phyloP scores from a whole-genome alignment of 2,888 invertebrate species.

The Tetheella fluctuosa region DNA sequence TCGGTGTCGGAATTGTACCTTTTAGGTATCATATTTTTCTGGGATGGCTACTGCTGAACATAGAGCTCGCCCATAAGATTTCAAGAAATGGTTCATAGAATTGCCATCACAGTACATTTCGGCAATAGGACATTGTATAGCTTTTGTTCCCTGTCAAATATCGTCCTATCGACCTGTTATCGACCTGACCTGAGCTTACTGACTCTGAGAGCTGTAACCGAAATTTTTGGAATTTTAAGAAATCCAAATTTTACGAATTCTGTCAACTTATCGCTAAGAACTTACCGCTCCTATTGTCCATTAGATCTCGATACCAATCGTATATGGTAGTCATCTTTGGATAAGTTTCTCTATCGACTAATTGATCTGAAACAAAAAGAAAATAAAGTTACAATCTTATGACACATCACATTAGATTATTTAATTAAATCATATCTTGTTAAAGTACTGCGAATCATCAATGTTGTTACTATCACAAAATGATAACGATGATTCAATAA shows the following conservation, averaged over 20 bases:
- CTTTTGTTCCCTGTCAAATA: too few relatives aligned
- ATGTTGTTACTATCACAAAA: neutral
- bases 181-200: neutral
- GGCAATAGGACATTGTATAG: too few relatives aligned
- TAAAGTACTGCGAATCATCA: neutral
- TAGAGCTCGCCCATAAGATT: too few relatives aligned
- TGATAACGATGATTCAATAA: slow-evolving; percentile 7
- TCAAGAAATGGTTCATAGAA: too few relatives aligned
- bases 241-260: too few relatives aligned
- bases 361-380: slow-evolving; percentile 74
- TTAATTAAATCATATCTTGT: neutral
- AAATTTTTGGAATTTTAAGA: neutral
- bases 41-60: too few relatives aligned
- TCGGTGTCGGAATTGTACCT: too few relatives aligned
- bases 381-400: slow-evolving; percentile 11
- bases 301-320: slow-evolving; percentile 87
- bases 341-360: slow-evolving; percentile 60
- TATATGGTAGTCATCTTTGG: slow-evolving; percentile 85
- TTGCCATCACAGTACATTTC: too few relatives aligned
- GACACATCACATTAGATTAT: neutral
- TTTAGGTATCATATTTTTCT: too few relatives aligned
- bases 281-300: slow-evolving; percentile 90
- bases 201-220: neutral
- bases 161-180: neutral
- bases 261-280: too few relatives aligned